Base-by-base conservation (phyloP, 2,888 invertebrate species). In the Globia sparganii region DNA sequence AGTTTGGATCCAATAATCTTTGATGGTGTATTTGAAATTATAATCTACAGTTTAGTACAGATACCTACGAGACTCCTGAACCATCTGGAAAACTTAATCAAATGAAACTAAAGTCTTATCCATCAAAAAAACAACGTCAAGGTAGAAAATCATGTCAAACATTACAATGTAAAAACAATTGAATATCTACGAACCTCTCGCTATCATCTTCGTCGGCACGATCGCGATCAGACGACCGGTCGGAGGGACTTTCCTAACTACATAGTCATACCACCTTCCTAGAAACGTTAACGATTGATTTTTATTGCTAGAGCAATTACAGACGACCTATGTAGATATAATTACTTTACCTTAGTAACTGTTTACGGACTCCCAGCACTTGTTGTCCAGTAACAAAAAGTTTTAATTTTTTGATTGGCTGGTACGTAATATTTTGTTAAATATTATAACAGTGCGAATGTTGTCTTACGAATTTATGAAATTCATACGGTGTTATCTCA, bases 291-390 rank as follows among this genome's bases (percentile, higher is more conserved):
- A 43, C 56, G 28, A 15, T 46, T 34, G 53, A 43, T 75, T 75
- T 75, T 34, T 53, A 62, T 53, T 40, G 34, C 37, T 37, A n/a
- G 31, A 62, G 5, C 72, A 72, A 64, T 56, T 34, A 43, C 15
- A 40, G 31, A 34, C 69, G 13, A 4, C 5, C 6, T 28, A 9
- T 34, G 11, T n/a, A 46, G 13, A 9, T 37, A 34, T 43, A 18
- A 31, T 21, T 28, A 21, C 18, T 31, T 71, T 62, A 11, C 9
- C n/a, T 31, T 59, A 59, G 3, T 18, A 21, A 25, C 31, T 31
- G 15, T 61, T n/a, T 9, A 11, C 6, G 0, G 21, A 31, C 43
- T 61, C 5, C 18, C 31, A 31, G 43, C n/a, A 8, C 9, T 61
- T 61, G 8, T 18, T 8, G 28, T 6, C 18, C 31, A 59, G 31